A percentile compares a stretch with the other conserved stretches of the same genome.
phyloP scores from a whole-genome alignment of 2,113 vertebrate species.

The Dromaius novaehollandiae region DNA sequence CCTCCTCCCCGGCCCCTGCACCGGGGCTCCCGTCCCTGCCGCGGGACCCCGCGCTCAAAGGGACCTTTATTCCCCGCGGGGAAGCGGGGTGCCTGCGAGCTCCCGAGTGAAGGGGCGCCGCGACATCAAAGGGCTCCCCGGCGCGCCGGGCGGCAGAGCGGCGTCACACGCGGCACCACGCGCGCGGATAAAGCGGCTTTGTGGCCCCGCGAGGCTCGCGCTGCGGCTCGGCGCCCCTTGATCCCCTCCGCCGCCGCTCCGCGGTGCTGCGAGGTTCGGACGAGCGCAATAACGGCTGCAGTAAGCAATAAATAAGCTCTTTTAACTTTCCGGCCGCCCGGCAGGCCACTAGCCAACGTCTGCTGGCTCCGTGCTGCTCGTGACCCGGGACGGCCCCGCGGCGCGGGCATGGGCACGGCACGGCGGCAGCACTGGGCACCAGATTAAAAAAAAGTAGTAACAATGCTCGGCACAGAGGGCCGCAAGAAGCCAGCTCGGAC shows the following conservation, averaged over 20 bases:
- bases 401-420: background rate
- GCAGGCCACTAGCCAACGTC: background rate
- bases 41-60: background rate
- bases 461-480: background rate
- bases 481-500: background rate
- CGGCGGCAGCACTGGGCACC: background rate
- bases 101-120: background rate
- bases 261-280: accelerated
- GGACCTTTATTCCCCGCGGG: background rate
- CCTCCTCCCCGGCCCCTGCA: background rate
- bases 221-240: too few species aligned
- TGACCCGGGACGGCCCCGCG: too few species aligned
- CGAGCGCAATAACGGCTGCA: background rate
- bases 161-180: constrained; percentile 31
- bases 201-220: background rate
- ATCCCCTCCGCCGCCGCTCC: background rate
- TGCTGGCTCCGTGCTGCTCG: background rate
- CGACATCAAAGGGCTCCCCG: background rate
- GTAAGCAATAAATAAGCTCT: background rate
- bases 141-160: background rate
- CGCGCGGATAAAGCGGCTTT: background rate
- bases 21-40: too few species aligned
- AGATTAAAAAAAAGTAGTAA: background rate
- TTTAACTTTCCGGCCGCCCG: background rate
- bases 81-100: accelerated